Evolutionary conservation across 2,113 vertebrate species (phyloP).

Genomic region (Cyanistes caeruleus): DNA sequence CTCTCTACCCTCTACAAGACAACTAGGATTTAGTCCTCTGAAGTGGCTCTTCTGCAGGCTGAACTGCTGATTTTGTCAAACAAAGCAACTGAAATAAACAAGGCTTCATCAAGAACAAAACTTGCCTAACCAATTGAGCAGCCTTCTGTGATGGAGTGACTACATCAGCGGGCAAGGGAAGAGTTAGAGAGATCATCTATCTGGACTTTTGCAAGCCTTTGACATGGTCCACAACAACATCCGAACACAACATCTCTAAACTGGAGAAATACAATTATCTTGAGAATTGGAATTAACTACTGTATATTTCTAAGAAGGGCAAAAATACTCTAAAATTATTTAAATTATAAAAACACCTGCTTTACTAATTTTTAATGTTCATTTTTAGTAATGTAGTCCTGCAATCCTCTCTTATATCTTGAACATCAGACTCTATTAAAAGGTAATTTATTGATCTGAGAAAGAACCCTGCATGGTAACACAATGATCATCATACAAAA

Average conservation of each 20-base stretch:
- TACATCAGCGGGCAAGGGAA: background rate
- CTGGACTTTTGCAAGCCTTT: background rate
- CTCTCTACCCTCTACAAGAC: background rate
- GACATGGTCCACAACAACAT: background rate
- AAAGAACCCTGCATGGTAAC: background rate
- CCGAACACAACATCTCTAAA: background rate
- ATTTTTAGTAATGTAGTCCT: background rate
- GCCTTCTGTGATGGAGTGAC: background rate
- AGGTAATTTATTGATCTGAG: background rate
- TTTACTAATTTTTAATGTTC: background rate
- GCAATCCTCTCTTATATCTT: background rate
- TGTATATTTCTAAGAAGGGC: background rate
- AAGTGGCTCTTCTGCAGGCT: background rate
- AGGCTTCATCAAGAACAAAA: background rate
- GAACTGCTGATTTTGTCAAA: background rate
- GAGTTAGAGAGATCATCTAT: background rate
- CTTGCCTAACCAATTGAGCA: background rate
- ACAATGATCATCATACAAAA: background rate
- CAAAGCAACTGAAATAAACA: background rate
- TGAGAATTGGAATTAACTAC: background rate
- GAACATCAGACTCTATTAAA: background rate
- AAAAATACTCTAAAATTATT: background rate
- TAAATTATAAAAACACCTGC: background rate
- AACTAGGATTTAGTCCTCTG: background rate
- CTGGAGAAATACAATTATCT: background rate